phyloP scores from a whole-genome alignment of 2,888 invertebrate genomes.

The Chrysotoxum bicinctum region DNA sequence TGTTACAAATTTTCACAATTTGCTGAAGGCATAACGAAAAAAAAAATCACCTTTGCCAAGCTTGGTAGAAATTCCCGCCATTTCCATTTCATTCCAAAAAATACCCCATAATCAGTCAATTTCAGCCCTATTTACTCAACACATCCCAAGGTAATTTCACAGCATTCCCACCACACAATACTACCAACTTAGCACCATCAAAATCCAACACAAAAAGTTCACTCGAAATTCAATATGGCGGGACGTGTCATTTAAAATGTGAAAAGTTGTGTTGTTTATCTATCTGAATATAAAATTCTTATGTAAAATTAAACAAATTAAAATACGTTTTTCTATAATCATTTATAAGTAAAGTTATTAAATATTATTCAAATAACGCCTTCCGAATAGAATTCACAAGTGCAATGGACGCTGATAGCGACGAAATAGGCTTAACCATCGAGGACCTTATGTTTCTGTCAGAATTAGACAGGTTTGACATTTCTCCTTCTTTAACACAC shows the following conservation, averaged over 20 bases:
- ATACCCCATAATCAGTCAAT: not conserved
- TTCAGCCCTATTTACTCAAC: slow-evolving; percentile 16
- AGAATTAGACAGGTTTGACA: slow-evolving; percentile 91
- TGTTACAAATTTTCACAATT: no score
- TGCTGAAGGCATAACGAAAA: no score
- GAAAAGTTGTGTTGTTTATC: slow-evolving; percentile 73
- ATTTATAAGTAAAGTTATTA: slow-evolving; percentile 55
- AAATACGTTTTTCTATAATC: slow-evolving; percentile 68
- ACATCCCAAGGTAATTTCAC: slow-evolving; percentile 28
- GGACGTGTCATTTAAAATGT: slow-evolving; percentile 74
- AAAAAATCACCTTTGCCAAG: no score
- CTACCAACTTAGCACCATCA: slow-evolving; percentile 45
- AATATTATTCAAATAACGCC: slow-evolving; percentile 57
- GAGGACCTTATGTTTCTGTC: slow-evolving; percentile 93
- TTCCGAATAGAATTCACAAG: slow-evolving; percentile 71
- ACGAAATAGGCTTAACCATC: slow-evolving; percentile 84
- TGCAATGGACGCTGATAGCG: slow-evolving; percentile 73
- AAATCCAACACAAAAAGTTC: slow-evolving; percentile 56
- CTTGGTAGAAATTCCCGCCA: no score
- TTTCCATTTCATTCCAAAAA: no score
- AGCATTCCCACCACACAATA: slow-evolving; percentile 54
- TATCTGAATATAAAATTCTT: slow-evolving; percentile 69
- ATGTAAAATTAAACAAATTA: slow-evolving; percentile 71
- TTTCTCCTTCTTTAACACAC: slow-evolving; percentile 65
- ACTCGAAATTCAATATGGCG: slow-evolving; percentile 74